These are phyloP conservation scores for Metopia argyrocephala DNA, from an alignment of 2,888 invertebrate species.

Conservation along the genomic window DNA sequence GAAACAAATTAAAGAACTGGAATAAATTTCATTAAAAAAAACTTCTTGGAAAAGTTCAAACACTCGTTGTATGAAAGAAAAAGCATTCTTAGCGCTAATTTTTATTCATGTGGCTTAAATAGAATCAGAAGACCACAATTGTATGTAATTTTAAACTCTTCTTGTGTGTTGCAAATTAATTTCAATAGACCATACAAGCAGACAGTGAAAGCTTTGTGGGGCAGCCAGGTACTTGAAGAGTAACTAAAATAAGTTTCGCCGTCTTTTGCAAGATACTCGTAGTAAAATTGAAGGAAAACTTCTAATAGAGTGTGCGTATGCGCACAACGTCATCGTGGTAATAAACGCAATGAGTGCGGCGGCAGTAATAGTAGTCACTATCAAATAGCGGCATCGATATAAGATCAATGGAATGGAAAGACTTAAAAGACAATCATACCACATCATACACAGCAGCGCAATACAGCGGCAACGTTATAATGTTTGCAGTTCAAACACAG, in stretches of 20 bases:
- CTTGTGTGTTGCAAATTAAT: not conserved
- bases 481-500: slow-evolving; percentile 33
- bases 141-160: slow-evolving; percentile 56
- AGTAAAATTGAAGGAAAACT: slow-evolving; percentile 21
- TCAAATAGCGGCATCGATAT: slow-evolving; percentile 51
- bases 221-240: not conserved
- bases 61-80: no score
- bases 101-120: slow-evolving; percentile 60
- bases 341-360: not conserved
- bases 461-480: slow-evolving; percentile 45
- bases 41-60: slow-evolving; percentile 3
- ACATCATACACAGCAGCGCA: slow-evolving; percentile 56
- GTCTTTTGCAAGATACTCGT: no score
- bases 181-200: not conserved
- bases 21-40: slow-evolving; percentile 29
- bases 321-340: slow-evolving; percentile 32
- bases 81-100: slow-evolving; percentile 49
- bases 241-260: no score
- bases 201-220: rapidly evolving
- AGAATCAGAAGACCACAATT: slow-evolving; percentile 50
- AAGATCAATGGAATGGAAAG: slow-evolving; percentile 64
- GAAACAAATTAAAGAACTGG: not conserved
- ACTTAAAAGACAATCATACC: slow-evolving; percentile 61
- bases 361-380: slow-evolving; percentile 13
- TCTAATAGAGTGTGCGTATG: slow-evolving; percentile 34